Conservation (phyloP, 2,888 invertebrate genomes). For the Andrena fulva region DNA sequence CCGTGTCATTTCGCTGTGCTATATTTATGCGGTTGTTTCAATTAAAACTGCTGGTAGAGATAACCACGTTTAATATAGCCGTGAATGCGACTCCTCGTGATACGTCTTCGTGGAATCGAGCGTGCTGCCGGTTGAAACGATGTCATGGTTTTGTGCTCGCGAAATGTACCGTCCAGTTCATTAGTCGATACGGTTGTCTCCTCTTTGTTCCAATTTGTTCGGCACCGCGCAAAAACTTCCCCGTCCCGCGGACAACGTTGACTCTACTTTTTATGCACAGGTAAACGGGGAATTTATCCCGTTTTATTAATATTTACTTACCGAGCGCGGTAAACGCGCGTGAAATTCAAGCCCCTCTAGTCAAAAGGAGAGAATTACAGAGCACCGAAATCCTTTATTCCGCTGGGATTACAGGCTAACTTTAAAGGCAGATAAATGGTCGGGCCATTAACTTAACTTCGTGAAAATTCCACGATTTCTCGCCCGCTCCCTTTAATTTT, state of each 20-base stretch:
- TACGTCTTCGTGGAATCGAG: neutral
- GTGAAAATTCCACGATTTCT: constrained; percentile 1
- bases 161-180: neutral
- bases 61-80: constrained; percentile 22
- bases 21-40: constrained; percentile 54
- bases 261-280: neutral
- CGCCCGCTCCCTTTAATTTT: neutral
- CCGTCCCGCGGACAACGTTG: neutral
- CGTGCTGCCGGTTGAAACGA: neutral
- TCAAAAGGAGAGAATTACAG: constrained; percentile 19
- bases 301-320: constrained; percentile 3
- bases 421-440: constrained; percentile 26
- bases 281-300: neutral
- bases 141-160: neutral
- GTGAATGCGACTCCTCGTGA: constrained; percentile 9
- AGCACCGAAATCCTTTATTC: constrained; percentile 16
- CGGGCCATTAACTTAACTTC: constrained; percentile 20
- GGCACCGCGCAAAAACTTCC: neutral
- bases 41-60: constrained; percentile 47
- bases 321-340: neutral
- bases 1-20: constrained; percentile 22
- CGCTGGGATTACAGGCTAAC: constrained; percentile 2
- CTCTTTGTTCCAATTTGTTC: neutral
- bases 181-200: neutral
- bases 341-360: neutral